A percentile compares a stretch with the other conserved stretches of the same genome.
Conservation (phyloP, 2,888 invertebrate genomes). For the Clistopyga incitator region DNA sequence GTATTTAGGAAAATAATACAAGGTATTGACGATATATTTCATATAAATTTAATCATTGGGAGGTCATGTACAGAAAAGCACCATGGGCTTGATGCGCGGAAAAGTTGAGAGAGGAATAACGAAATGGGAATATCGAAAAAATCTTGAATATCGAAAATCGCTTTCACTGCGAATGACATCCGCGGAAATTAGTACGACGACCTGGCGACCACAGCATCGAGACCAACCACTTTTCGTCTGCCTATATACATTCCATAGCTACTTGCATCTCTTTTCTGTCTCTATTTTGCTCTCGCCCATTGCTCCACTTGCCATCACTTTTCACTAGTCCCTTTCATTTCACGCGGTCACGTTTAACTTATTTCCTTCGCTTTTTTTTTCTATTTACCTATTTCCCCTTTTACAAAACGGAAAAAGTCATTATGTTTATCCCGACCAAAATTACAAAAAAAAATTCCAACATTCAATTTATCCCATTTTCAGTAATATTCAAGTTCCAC, state of each 20-base stretch:
- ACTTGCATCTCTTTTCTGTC: conserved; percentile 7
- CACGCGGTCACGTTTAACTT: not conserved
- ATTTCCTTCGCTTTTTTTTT: not conserved
- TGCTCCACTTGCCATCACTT: not conserved
- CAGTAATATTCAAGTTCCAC: too few species aligned
- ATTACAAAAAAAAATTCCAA: too few species aligned
- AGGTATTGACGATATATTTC: not conserved
- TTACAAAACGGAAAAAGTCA: not conserved
- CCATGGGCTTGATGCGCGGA: not conserved
- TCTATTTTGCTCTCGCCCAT: conserved; percentile 20
- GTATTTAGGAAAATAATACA: not conserved
- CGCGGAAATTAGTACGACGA: conserved; percentile 60
- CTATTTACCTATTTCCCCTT: not conserved
- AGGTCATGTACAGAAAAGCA: conserved; percentile 12
- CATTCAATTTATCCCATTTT: too few species aligned
- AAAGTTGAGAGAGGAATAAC: conserved; percentile 17
- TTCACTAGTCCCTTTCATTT: conserved; percentile 3
- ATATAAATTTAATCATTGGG: conserved; percentile 1
- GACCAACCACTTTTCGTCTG: conserved; percentile 46
- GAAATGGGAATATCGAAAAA: conserved; percentile 61
- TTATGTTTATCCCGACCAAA: not conserved
- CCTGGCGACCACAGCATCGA: conserved; percentile 43
- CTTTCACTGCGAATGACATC: conserved; percentile 64
- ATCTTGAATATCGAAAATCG: conserved; percentile 60
- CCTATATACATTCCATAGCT: conserved; percentile 9